Evolutionary conservation across 2,797 vertebrate genomes (phyloP), one percentile per base, ranked within the genome.

Genomic region (Cirrhinus mrigala): DNA sequence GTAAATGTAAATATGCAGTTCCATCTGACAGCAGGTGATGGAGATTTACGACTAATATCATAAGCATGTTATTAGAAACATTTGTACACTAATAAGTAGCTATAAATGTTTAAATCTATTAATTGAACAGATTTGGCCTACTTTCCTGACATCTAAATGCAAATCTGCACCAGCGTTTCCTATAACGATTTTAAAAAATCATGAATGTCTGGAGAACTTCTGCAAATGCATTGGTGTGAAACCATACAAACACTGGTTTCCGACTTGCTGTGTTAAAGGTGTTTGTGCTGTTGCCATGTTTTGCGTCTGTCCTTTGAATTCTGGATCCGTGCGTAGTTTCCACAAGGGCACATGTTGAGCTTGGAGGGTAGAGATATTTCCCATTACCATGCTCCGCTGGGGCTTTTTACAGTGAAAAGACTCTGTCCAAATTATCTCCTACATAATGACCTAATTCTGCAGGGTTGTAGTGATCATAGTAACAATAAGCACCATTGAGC

Each of bases 401-500:
- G 60, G 92, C 94, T 94, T 92, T 92, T 91, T 9, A 84, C 93
- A 92, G 93, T 92, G 90, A 92, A 92, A 89, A 82, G 86, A 88
- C 89, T 89, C 75, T 52, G 92, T 93, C 90, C 91, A 94, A 95
- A 93, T 91, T 86, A 93, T 89, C 89, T 92, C 90, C 94, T 94
- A 92, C 93, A 94, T 94, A 94, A 91, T 92, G 92, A 87, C 85
- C 92, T 85, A 91, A 90, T 93, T 93, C 91, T 94, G 89, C 85
- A 29, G 90, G 92, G 93, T 92, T 93, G 93, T 92, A 92, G 93
- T 93, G 94, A 93, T 93, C 90, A 87, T 74, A 85, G 89, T 84
- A 91, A 95, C 94, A 96, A 95, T 95, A 93, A 93, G 88, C 87
- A 92, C 92, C 92, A 95, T 95, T 95, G 92, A 95, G 93, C 90